A percentile compares a stretch with the other conserved stretches of the same genome.
phyloP scores from a whole-genome alignment of 2,113 vertebrate species.

The Glaucomys volans region DNA sequence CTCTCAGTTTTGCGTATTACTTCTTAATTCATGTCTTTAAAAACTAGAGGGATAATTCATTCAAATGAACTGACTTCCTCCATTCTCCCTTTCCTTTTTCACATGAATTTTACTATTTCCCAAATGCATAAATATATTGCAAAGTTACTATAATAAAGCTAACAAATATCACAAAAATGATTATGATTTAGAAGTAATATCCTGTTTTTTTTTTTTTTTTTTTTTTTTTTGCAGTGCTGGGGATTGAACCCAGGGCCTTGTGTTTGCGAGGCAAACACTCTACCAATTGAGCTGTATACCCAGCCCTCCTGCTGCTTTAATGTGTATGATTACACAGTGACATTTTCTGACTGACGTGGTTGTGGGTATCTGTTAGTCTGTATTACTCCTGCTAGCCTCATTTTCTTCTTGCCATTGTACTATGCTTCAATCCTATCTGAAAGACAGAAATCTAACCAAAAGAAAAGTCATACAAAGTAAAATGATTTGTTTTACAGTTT shows the following conservation, averaged over 20 bases:
- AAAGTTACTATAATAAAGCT: background rate
- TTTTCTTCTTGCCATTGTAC: constrained; percentile 74
- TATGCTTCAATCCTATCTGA: constrained; percentile 80
- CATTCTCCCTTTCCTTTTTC: background rate
- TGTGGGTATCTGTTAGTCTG: constrained; percentile 64
- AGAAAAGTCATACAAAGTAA: constrained; percentile 66
- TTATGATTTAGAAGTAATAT: constrained; percentile 68
- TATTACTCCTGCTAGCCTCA: constrained; percentile 59
- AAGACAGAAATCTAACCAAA: constrained; percentile 75
- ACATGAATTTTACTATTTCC: constrained; percentile 68
- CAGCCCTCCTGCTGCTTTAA: too few species aligned
- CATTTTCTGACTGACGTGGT: constrained; percentile 55
- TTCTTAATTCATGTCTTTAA: constrained; percentile 58
- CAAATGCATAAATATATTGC: constrained; percentile 58
- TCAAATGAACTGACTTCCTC: constrained; percentile 78
- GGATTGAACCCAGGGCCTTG: too few species aligned
- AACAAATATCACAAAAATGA: constrained; percentile 29
- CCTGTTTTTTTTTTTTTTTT: too few species aligned
- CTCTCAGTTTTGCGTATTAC: constrained; percentile 22
- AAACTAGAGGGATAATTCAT: constrained; percentile 76
- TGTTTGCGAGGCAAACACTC: too few species aligned
- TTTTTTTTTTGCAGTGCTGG: too few species aligned
- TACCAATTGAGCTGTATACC: too few species aligned
- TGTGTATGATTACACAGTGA: constrained; percentile 20
- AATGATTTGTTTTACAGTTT: constrained; percentile 76